Percentiles rank a stretch among this genome's conserved stretches.
These are phyloP conservation scores for Ctenopoma multispine DNA, from an alignment of 2,797 vertebrate genomes.

Conservation along the genomic window DNA sequence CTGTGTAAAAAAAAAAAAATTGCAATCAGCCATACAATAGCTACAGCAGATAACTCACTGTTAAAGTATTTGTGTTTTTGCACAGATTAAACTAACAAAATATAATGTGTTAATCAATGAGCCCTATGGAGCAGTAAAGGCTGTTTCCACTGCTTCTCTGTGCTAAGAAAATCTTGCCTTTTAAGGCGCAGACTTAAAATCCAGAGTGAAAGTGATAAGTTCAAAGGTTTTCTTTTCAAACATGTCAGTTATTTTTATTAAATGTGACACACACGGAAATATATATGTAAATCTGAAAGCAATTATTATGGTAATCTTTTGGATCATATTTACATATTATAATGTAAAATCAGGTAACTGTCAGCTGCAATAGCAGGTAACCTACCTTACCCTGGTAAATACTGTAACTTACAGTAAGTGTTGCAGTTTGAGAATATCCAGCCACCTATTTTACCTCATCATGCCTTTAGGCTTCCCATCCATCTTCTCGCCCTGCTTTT, in stretches of 20 bases:
- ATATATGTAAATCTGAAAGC: neutral
- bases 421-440: constrained; percentile 54
- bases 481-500: constrained; percentile 69
- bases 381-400: constrained; percentile 23
- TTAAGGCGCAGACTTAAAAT: constrained; percentile 14
- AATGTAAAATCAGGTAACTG: constrained; percentile 19
- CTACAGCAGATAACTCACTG: neutral
- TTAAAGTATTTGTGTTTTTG: neutral
- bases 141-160: neutral
- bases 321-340: constrained; percentile 16
- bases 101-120: constrained; percentile 5
- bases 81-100: neutral
- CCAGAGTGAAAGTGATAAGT: constrained; percentile 18
- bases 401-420: constrained; percentile 50
- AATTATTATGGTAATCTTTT: constrained; percentile 14
- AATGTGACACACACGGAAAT: constrained; percentile 16
- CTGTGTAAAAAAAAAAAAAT: neutral
- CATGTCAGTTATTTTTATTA: constrained; percentile 33
- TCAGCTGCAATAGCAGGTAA: constrained; percentile 9
- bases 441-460: constrained; percentile 50
- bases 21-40: neutral
- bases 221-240: constrained; percentile 29
- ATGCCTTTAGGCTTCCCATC: constrained; percentile 59
- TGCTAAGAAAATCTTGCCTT: constrained; percentile 9
- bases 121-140: neutral